Percentiles rank a stretch among this genome's conserved stretches.
Evolutionary conservation across 2,888 invertebrate genomes (phyloP).

Genomic region (Rotaria magnacalcarata): DNA sequence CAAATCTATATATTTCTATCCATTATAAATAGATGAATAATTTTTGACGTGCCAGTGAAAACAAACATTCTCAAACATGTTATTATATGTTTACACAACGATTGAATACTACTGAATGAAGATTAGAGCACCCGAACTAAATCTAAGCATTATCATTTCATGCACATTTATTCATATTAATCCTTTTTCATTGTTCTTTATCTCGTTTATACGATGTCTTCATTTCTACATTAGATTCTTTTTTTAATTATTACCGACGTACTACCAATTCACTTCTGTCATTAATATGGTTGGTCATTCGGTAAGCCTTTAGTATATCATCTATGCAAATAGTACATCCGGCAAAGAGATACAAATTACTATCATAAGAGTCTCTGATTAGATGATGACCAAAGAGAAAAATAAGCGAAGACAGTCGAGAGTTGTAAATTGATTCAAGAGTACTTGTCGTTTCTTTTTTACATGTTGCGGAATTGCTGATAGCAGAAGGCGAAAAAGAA

Average conservation of each 20-base stretch:
- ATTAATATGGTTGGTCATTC: not conserved
- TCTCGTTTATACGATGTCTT: not conserved
- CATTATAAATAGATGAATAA: not conserved
- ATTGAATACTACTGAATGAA: not conserved
- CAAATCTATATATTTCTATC: not conserved
- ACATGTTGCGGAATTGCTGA: not conserved
- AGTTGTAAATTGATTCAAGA: not conserved
- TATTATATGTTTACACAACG: not conserved
- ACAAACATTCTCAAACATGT: not conserved
- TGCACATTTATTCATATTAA: not conserved
- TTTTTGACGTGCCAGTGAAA: not conserved
- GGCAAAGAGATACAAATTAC: too few relatives aligned
- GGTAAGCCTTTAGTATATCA: not conserved
- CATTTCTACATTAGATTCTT: not conserved
- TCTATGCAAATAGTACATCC: too few relatives aligned
- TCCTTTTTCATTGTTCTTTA: too few relatives aligned
- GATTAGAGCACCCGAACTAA: not conserved
- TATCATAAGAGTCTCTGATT: not conserved
- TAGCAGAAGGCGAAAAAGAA: not conserved
- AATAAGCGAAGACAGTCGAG: not conserved
- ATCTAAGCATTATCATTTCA: not conserved
- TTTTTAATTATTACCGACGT: too few relatives aligned
- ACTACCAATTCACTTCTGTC: too few relatives aligned
- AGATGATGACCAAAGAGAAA: not conserved
- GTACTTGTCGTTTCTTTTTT: not conserved